These are phyloP conservation scores for Leucania comma DNA, from an alignment of 2,888 invertebrate genomes.

Conservation along the genomic window DNA sequence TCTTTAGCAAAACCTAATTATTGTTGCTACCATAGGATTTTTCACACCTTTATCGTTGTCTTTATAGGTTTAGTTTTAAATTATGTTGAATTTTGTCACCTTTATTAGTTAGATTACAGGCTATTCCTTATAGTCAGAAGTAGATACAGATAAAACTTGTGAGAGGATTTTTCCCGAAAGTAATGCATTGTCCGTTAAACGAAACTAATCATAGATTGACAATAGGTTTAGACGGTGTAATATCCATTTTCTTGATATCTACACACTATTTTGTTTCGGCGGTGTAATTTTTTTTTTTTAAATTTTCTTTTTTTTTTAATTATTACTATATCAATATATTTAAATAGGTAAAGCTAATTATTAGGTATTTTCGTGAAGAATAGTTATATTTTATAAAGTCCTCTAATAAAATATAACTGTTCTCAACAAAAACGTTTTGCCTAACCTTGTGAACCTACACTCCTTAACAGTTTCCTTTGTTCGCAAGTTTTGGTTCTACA, in stretches of 20 bases:
- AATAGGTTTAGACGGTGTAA: no score
- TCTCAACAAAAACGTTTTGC: not conserved
- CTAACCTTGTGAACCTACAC: slow-evolving; percentile 10
- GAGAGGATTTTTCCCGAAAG: not conserved
- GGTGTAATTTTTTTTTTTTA: no score
- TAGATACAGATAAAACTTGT: not conserved
- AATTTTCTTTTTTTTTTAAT: not conserved
- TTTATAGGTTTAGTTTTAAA: not conserved
- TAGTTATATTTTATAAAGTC: not conserved
- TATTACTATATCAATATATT: not conserved
- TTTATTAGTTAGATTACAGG: not conserved
- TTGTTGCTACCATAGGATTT: slow-evolving; percentile 12
- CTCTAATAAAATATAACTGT: not conserved
- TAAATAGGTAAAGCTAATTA: not conserved
- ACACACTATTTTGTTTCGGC: not conserved
- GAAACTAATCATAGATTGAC: not conserved
- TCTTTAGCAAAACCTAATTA: slow-evolving; percentile 35
- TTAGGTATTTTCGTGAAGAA: no score
- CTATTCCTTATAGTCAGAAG: not conserved
- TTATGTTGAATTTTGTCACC: not conserved
- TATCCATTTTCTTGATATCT: no score
- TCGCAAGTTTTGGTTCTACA: slow-evolving; percentile 11
- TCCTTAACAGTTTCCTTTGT: not conserved
- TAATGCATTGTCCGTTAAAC: not conserved
- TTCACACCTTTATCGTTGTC: slow-evolving; percentile 25